These are phyloP conservation scores for Hyppa rectilinea DNA, from an alignment of 2,888 invertebrate species.

Conservation along the genomic window DNA sequence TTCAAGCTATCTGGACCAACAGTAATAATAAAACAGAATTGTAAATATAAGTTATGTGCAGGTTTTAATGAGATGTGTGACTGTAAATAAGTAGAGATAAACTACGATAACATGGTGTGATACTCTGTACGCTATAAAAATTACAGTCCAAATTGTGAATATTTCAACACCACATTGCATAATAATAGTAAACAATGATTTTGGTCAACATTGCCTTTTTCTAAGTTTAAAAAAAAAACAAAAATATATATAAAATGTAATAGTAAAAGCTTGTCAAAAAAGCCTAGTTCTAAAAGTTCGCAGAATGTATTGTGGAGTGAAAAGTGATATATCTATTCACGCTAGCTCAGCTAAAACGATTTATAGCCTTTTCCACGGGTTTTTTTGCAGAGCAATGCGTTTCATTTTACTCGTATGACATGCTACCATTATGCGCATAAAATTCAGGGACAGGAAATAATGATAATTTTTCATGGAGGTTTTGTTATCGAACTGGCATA, in stretches of 20 bases:
- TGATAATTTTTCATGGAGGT: neutral
- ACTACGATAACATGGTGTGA: too few species aligned
- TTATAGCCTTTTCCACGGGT: slow-evolving; percentile 23
- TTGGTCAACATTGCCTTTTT: neutral
- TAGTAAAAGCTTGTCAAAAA: slow-evolving; percentile 6
- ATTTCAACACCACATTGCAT: too few species aligned
- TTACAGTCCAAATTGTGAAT: too few species aligned
- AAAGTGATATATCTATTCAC: slow-evolving; percentile 16
- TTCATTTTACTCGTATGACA: slow-evolving; percentile 22
- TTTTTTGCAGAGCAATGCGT: slow-evolving; percentile 15
- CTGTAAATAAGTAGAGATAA: too few species aligned
- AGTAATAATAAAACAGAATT: neutral
- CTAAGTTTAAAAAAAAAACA: neutral
- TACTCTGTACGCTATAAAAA: too few species aligned
- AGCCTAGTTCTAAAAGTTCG: slow-evolving; percentile 14
- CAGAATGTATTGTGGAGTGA: slow-evolving; percentile 4
- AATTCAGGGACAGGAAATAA: neutral
- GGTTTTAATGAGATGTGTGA: too few species aligned
- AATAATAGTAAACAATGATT: too few species aligned
- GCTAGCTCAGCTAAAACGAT: slow-evolving; percentile 38
- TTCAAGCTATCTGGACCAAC: neutral
- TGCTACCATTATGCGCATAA: slow-evolving; percentile 6
- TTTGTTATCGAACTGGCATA: neutral
- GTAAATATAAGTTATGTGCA: too few species aligned
- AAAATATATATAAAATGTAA: neutral